phyloP scores from a whole-genome alignment of 2,888 invertebrate species.

The Tryphoninae sp. region DNA sequence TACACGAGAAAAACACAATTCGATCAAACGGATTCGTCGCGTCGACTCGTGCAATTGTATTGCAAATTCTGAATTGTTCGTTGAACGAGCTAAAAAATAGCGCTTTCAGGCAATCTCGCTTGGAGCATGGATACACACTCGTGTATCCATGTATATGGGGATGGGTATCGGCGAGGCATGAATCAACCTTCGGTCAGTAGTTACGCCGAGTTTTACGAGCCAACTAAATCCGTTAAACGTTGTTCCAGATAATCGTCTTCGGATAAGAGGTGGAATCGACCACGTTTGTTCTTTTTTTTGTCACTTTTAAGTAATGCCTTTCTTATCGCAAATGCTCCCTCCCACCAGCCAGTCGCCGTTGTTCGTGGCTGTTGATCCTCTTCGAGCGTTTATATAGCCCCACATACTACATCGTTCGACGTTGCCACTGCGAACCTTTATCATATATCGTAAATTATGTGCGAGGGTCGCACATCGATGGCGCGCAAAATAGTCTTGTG shows the following conservation, averaged over 20 bases:
- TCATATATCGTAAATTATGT: not conserved
- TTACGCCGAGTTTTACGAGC: slow-evolving; percentile 59
- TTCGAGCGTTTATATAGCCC: slow-evolving; percentile 17
- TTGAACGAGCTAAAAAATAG: slow-evolving; percentile 11
- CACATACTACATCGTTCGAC: slow-evolving; percentile 8
- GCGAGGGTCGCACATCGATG: not conserved
- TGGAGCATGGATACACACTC: not conserved
- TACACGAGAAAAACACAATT: no score
- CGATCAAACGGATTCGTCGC: not conserved
- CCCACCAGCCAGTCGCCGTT: not conserved
- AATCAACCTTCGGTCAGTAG: slow-evolving; percentile 28
- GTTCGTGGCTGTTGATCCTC: slow-evolving; percentile 51
- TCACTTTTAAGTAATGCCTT: slow-evolving; percentile 58
- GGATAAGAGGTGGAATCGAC: slow-evolving; percentile 56
- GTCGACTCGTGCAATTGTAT: not conserved
- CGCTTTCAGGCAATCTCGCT: not conserved
- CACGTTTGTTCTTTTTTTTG: slow-evolving; percentile 48
- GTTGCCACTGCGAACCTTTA: not conserved
- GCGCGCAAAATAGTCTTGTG: not conserved
- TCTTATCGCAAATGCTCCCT: slow-evolving; percentile 45
- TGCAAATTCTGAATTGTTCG: not conserved
- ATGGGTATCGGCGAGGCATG: not conserved
- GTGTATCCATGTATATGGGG: not conserved
- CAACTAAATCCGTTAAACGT: slow-evolving; percentile 50
- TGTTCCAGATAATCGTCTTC: slow-evolving; percentile 57